Evolutionary conservation across 1,140 invertebrate genomes (phyloP).

Genomic region (Littorina saxatilis): DNA sequence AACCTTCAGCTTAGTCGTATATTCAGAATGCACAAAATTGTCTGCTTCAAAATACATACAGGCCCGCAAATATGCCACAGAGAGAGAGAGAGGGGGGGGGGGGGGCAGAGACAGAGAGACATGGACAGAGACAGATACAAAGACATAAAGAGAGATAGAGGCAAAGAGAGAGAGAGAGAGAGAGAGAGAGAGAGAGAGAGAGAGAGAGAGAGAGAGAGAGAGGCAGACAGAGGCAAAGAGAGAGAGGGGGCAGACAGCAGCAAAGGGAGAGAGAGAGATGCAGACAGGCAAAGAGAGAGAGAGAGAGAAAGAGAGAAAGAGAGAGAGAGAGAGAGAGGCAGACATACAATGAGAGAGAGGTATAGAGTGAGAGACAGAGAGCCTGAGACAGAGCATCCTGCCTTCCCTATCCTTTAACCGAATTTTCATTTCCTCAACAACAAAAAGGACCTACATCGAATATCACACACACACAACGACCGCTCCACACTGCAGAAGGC

Average conservation of each 20-base stretch:
- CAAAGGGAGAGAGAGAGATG: not conserved
- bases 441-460: no score
- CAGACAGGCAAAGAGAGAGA: not conserved
- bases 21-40: not conserved
- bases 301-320: not conserved
- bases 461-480: no score
- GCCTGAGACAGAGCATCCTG: not conserved
- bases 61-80: not conserved
- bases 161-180: not conserved
- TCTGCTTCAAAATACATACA: no score
- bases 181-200: not conserved
- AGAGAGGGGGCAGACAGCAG: not conserved
- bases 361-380: not conserved
- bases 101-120: not conserved
- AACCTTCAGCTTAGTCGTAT: no score
- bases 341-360: not conserved
- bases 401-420: not conserved
- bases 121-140: not conserved
- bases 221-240: not conserved
- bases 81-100: not conserved
- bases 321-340: conserved; percentile 2
- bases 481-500: no score
- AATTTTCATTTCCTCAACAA: not conserved
- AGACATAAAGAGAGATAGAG: not conserved
- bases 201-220: not conserved